Percentiles rank a stretch among this genome's conserved stretches.
phyloP scores from a whole-genome alignment of 2,888 invertebrate species.

The Galerucella nymphaeae region DNA sequence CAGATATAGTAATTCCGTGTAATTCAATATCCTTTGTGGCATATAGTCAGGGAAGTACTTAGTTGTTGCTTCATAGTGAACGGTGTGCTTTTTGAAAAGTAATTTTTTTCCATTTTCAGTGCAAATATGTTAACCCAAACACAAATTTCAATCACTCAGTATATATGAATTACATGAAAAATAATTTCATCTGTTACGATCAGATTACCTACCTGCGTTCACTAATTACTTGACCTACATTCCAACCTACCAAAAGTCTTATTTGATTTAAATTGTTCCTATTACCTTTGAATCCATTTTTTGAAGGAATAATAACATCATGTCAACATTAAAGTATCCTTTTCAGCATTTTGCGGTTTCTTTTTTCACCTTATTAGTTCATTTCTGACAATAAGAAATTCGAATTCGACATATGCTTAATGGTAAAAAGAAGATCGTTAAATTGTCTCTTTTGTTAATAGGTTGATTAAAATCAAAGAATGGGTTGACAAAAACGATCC shows the following conservation, averaged over 20 bases:
- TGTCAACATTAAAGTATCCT: conserved; percentile 28
- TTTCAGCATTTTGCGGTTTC: conserved; percentile 39
- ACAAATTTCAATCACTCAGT: not conserved
- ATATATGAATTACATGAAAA: not conserved
- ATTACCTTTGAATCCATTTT: conserved; percentile 28
- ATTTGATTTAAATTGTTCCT: conserved; percentile 20
- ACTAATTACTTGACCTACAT: conserved; percentile 10
- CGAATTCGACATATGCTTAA: conserved; percentile 26
- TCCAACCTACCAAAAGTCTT: not conserved
- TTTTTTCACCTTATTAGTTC: not conserved
- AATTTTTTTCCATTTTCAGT: too few species aligned
- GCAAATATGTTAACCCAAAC: too few species aligned
- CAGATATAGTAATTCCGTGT: too few species aligned
- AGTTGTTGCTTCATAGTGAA: too few species aligned
- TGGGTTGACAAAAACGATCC: conserved; percentile 99
- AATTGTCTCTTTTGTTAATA: conserved; percentile 57
- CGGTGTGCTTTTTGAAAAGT: too few species aligned
- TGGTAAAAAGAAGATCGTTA: not conserved
- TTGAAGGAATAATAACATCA: conserved; percentile 35
- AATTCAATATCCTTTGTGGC: too few species aligned
- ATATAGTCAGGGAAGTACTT: too few species aligned
- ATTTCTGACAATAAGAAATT: conserved; percentile 5
- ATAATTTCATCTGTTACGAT: not conserved
- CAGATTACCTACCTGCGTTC: not conserved
- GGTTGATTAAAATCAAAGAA: conserved; percentile 96